Evolutionary conservation across 2,113 vertebrate species (phyloP).

Genomic region (Aramus guarauna): DNA sequence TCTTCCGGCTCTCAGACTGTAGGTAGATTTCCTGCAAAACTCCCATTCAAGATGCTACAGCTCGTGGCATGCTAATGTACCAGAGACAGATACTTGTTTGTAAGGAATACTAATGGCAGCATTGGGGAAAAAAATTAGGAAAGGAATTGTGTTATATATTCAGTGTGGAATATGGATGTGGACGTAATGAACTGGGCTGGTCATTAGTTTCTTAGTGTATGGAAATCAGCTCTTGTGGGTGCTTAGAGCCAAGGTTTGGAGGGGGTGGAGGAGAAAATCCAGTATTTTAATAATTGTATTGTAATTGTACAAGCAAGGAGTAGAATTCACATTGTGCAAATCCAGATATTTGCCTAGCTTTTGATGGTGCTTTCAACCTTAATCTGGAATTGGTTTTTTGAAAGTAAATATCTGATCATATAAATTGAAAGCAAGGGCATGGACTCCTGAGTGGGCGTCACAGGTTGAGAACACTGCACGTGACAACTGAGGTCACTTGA

Average conservation of each 20-base stretch:
- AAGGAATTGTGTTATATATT: background rate
- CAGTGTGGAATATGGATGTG: background rate
- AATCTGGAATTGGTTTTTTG: background rate
- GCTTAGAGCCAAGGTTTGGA: background rate
- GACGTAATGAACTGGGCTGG: background rate
- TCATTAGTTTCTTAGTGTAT: background rate
- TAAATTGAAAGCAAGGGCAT: background rate
- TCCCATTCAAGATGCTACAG: background rate
- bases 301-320: background rate
- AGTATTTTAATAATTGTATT: background rate
- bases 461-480: background rate
- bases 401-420: rapidly evolving
- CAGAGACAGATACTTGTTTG: background rate
- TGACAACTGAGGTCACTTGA: background rate
- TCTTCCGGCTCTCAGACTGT: background rate
- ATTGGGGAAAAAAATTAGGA: background rate
- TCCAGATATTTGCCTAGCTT: background rate
- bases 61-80: rapidly evolving
- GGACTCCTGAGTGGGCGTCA: background rate
- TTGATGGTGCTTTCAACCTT: background rate
- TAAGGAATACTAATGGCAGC: background rate
- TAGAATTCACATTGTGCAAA: background rate
- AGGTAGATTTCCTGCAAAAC: background rate
- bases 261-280: background rate
- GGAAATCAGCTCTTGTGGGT: background rate